Percentiles rank a stretch among this genome's conserved stretches.
phyloP scores from a whole-genome alignment of 2,797 vertebrate genomes.

The Leptodactylus fallax region DNA sequence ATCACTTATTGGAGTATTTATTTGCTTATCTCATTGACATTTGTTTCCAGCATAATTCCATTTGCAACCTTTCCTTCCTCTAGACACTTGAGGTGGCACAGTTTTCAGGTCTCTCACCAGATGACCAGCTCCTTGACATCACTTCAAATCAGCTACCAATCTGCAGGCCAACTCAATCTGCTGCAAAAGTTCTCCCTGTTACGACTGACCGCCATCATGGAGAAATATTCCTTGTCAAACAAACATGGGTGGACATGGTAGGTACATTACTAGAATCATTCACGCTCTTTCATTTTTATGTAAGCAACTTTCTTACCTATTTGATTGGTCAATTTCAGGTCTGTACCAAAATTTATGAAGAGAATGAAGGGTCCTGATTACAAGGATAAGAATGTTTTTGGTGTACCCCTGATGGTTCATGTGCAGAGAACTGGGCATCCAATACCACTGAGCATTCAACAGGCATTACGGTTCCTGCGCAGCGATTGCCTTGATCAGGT shows the following conservation, averaged over 20 bases:
- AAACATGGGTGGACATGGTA: slow-evolving; percentile 98
- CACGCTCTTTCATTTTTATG: background rate
- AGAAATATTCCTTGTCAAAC: slow-evolving; percentile 95
- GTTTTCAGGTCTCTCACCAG: slow-evolving; percentile 93
- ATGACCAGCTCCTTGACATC: slow-evolving; percentile 86
- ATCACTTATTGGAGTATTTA: too few relatives aligned
- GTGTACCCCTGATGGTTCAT: slow-evolving; percentile 93
- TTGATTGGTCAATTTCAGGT: slow-evolving; percentile 76
- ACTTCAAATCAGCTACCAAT: slow-evolving; percentile 92
- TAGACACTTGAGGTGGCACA: slow-evolving; percentile 91
- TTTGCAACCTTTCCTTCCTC: slow-evolving; percentile 55
- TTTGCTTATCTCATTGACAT: background rate
- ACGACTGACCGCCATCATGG: slow-evolving; percentile 96
- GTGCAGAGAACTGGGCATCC: slow-evolving; percentile 96
- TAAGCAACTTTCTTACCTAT: background rate
- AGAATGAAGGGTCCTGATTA: slow-evolving; percentile 98
- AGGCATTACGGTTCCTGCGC: slow-evolving; percentile 90
- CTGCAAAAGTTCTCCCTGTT: slow-evolving; percentile 95
- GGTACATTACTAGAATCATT: slow-evolving; percentile 65
- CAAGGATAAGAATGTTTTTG: slow-evolving; percentile 96
- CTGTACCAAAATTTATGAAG: slow-evolving; percentile 99
- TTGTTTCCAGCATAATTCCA: slow-evolving; percentile 6
- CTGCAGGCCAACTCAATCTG: slow-evolving; percentile 91
- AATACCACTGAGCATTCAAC: slow-evolving; percentile 93
- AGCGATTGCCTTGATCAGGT: slow-evolving; percentile 97